phyloP scores from a whole-genome alignment of 2,113 vertebrate species.

The Xiphophorus hellerii region DNA sequence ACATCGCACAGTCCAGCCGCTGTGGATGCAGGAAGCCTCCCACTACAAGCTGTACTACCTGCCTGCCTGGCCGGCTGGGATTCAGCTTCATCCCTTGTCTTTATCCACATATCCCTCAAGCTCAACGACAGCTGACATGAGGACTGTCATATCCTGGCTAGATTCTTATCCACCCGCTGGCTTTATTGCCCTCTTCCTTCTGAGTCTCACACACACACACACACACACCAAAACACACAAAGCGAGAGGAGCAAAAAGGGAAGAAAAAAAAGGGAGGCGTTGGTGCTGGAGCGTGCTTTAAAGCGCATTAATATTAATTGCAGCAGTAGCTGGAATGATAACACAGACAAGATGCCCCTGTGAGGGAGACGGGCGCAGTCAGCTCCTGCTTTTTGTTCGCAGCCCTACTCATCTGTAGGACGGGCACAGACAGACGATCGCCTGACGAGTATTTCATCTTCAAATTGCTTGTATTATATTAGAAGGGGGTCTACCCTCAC shows the following conservation, averaged over 20 bases:
- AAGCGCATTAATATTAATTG: conserved; percentile 84
- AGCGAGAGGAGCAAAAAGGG: neutral
- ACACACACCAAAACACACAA: conserved; percentile 29
- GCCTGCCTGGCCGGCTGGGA: conserved; percentile 44
- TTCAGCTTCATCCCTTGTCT: conserved; percentile 68
- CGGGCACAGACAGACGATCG: conserved; percentile 44
- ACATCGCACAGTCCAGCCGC: conserved; percentile 20
- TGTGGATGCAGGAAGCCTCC: conserved; percentile 25
- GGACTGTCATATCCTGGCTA: conserved; percentile 81
- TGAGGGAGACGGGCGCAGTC: conserved; percentile 60
- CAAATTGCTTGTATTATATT: conserved; percentile 69
- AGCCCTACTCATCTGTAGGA: conserved; percentile 53
- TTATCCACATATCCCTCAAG: conserved; percentile 71
- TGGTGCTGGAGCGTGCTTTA: conserved; percentile 75
- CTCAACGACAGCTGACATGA: conserved; percentile 78
- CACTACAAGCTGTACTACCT: conserved; percentile 42
- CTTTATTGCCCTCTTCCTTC: conserved; percentile 76
- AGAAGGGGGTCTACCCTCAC: conserved; percentile 45
- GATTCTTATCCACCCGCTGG: conserved; percentile 73
- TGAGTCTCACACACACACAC: conserved; percentile 44
- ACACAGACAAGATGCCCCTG: conserved; percentile 70
- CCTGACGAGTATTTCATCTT: conserved; percentile 65
- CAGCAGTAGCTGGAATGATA: conserved; percentile 73
- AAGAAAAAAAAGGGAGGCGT: conserved; percentile 42
- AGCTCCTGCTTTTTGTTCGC: conserved; percentile 60